Evolutionary conservation across 2,113 vertebrate species (phyloP), one percentile per base, ranked within the genome.

Genomic region (Myodes glareolus): DNA sequence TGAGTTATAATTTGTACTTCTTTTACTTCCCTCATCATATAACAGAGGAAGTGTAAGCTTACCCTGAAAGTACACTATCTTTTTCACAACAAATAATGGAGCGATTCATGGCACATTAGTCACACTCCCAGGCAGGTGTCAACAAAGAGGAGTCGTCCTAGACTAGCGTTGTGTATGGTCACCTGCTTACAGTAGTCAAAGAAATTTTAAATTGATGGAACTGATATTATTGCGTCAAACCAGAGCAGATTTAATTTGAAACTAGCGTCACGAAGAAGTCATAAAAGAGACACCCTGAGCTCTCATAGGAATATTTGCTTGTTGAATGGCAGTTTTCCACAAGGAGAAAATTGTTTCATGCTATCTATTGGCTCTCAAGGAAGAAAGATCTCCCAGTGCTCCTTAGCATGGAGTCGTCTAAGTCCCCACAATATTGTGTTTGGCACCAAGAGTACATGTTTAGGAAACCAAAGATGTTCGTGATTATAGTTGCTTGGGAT

Each of bases 401-500:
- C 7, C 0, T 96, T 95, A 94, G 89, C 95, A 96, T 96, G 89
- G 36, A 89, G 52, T 94, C 97, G 76, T 96, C 47, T 76, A 98
- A 98, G 94, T 86, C 97, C 97, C 96, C 88, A 97, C 97, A 98
- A 95, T 97, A 97, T 96, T 97, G 92, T 95, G 94, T 97, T 98
- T 97, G 92, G 94, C 97, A 98, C 95, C 33, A 92, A 96, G 65
- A 97, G 93, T 70, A 61, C 80, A 85, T 88, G 94, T 97, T 98
- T 91, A 96, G 96, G 87, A 95, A 96, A 94, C 70, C 97, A 98
- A 98, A 92, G 90, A 98, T 97, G 98, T 97, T 97, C 97, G 61
- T 70, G 92, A 98, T 98, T 97, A 92, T 97, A 98, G 97, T 98
- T 97, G 94, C 98, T 98, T 98, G 87, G 94, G 97, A 98, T 98